A percentile compares a stretch with the other conserved stretches of the same genome.
Evolutionary conservation across 1,140 invertebrate species (phyloP).

Genomic region (Pseudomyrmex dendroicus): DNA sequence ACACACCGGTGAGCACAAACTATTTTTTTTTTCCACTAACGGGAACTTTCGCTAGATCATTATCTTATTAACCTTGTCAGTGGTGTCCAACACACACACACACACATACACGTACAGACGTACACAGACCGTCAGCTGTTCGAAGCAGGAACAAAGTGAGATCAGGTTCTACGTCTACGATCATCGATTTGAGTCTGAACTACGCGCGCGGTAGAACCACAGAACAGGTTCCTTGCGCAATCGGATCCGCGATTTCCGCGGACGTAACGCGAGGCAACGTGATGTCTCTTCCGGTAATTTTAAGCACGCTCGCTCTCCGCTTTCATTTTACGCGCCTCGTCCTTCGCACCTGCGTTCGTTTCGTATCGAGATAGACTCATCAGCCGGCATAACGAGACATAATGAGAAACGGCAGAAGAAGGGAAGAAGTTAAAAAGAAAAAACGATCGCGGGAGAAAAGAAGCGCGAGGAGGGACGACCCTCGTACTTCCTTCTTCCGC

Average conservation of each 20-base stretch:
- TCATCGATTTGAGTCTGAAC: neutral
- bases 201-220: neutral
- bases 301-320: neutral
- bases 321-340: conserved; percentile 37
- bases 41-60: conserved; percentile 32
- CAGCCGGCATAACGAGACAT: conserved; percentile 6
- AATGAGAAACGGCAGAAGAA: neutral
- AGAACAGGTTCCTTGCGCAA: conserved; percentile 17
- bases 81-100: too few relatives aligned
- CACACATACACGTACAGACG: too few relatives aligned
- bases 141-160: conserved; percentile 7
- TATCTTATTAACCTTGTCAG: conserved; percentile 46
- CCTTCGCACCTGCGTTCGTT: conserved; percentile 42
- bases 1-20: neutral
- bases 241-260: conserved; percentile 36
- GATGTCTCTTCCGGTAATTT: conserved; percentile 50
- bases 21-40: conserved; percentile 15
- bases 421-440: neutral
- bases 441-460: neutral
- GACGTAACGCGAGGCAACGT: conserved; percentile 3
- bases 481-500: conserved; percentile 57
- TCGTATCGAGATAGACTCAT: conserved; percentile 36
- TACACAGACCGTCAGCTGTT: neutral
- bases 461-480: neutral
- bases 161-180: neutral